Base-by-base conservation (phyloP, 2,797 vertebrate species). In the Lophius americanus region DNA sequence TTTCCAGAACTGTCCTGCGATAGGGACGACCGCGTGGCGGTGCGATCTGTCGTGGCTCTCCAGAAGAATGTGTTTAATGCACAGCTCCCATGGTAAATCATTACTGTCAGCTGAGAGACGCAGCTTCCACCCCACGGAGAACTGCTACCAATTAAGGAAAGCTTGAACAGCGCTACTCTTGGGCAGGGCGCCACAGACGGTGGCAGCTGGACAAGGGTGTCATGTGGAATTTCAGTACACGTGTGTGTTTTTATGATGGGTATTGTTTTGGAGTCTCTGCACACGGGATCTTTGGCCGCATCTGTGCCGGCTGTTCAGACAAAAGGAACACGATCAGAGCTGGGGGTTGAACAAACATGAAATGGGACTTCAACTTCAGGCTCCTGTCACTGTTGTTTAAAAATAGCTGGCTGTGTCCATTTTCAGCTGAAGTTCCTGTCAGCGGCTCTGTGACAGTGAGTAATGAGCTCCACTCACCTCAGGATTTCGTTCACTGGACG, bases 71-170 rank as follows among this genome's bases (percentile, higher is more conserved):
- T 80, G 58, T 75, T 85, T 81, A 82, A 84, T 80, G 82, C 74
- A 65, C 60, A 62, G 68, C 51, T 87, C 81, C 82, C 81, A 63
- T 60, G 81, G 68, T 53, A 81, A 81, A 86, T 75, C 79, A 84
- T 85, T 84, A 81, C 67, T 4, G 75, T 66, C 78, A 38, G 58
- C 57, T 62, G 51, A 60, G 51, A 66, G 68, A 79, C 67, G 71
- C 54, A 46, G 61, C 67, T 61, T 14, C 59, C 60, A 75, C 82
- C 73, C 75, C 0, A 8, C 82, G 78, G 78, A 83, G 56, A 75
- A n/a, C 44, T 53, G 78, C 57, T 57, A 69, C 82, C 88, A 90
- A 90, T 89, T 89, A 89, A 76, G 44, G 60, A 71, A 60, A 72
- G 48, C 57, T 58, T 63, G 70, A 63, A 58, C 47, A 59, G 68